These are phyloP conservation scores for Thumatha senex DNA, from an alignment of 2,888 invertebrate species.

Conservation along the genomic window DNA sequence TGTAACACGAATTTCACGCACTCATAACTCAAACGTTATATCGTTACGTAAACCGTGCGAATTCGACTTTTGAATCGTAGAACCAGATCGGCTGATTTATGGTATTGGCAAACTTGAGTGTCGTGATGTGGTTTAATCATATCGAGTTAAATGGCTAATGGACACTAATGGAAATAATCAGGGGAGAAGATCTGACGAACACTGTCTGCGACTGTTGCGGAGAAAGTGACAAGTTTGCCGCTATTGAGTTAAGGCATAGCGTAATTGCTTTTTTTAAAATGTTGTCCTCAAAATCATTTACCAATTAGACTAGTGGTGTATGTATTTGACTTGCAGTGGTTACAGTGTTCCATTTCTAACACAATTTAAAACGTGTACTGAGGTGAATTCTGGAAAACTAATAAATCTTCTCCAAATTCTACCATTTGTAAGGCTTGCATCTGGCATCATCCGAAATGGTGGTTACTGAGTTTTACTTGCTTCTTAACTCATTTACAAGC, in stretches of 20 bases:
- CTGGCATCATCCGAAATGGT: too few species aligned
- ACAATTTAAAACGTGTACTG: too few species aligned
- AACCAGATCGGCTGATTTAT: constrained; percentile 69
- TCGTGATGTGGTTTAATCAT: constrained; percentile 77
- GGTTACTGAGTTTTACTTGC: too few species aligned
- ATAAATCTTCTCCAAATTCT: too few species aligned
- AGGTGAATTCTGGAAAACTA: too few species aligned
- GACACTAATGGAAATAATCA: constrained; percentile 80
- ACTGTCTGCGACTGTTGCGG: constrained; percentile 56
- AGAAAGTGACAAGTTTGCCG: constrained; percentile 72
- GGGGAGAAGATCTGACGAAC: constrained; percentile 70
- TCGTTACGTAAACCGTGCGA: constrained; percentile 56
- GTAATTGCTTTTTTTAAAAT: constrained; percentile 10
- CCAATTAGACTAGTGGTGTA: too few species aligned
- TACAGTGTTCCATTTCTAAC: background rate
- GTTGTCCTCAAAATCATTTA: background rate
- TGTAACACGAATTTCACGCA: constrained; percentile 45
- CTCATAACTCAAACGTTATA: constrained; percentile 37
- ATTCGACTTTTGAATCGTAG: constrained; percentile 37
- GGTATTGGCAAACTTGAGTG: constrained; percentile 57
- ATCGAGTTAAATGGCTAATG: constrained; percentile 80
- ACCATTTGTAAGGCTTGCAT: too few species aligned
- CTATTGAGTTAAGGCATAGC: constrained; percentile 56
- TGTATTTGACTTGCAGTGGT: too few species aligned
- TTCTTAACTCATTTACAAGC: too few species aligned